Evolutionary conservation across 2,797 vertebrate species (phyloP).

Genomic region (Xenopus petersii): DNA sequence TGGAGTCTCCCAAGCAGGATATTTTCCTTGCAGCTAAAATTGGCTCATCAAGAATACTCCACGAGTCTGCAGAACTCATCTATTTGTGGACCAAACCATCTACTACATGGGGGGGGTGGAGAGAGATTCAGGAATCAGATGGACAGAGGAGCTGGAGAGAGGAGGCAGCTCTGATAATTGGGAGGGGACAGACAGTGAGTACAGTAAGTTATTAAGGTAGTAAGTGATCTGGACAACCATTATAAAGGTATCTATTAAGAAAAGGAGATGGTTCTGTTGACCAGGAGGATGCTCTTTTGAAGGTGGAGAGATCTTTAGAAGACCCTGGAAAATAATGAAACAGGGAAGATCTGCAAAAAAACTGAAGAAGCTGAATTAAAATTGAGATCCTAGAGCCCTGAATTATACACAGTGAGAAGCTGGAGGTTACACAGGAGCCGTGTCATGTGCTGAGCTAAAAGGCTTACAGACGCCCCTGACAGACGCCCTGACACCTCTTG

Average conservation of each 20-base stretch:
- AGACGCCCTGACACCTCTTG: no score
- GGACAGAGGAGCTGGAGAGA: neutral
- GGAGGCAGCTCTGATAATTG: neutral
- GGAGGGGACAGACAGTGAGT: neutral
- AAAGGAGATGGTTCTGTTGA: no score
- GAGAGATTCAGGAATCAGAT: neutral
- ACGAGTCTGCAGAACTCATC: constrained; percentile 51
- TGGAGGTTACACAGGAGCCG: neutral
- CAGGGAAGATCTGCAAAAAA: no score
- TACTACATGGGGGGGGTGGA: neutral
- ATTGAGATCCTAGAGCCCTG: no score
- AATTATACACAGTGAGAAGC: neutral
- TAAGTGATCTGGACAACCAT: no score
- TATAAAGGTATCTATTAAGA: no score
- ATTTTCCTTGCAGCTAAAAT: constrained; percentile 36
- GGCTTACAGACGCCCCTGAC: neutral
- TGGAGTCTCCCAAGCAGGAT: constrained; percentile 11
- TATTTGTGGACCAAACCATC: constrained; percentile 14
- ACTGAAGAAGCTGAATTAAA: no score
- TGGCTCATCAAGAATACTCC: constrained; percentile 50
- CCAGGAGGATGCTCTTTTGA: no score
- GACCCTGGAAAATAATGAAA: no score
- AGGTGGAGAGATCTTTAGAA: no score
- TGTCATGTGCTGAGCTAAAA: neutral
- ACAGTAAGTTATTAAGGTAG: neutral